phyloP scores from a whole-genome alignment of 2,113 vertebrate species.

The Onychorhynchus coronatus region DNA sequence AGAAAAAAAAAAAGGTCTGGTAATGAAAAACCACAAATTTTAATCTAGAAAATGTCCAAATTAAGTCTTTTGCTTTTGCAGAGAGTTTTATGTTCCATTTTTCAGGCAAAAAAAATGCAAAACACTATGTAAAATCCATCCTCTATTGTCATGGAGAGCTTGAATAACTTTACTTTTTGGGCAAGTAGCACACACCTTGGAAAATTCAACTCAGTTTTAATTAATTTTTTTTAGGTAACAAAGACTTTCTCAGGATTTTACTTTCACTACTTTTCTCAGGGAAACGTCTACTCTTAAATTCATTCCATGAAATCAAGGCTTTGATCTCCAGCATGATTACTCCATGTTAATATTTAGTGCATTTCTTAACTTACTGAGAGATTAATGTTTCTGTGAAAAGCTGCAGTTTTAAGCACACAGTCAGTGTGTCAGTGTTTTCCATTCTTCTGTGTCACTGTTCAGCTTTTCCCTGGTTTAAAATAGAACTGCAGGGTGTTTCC shows the following conservation, averaged over 20 bases:
- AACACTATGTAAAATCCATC: fast-evolving
- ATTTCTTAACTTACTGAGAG: not conserved
- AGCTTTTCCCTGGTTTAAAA: not conserved
- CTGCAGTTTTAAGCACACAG: not conserved
- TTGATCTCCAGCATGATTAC: not conserved
- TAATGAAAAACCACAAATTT: not conserved
- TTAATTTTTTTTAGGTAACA: fast-evolving
- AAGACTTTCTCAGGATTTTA: not conserved
- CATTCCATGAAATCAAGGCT: not conserved
- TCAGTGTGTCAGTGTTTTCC: not conserved
- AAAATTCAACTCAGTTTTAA: not conserved
- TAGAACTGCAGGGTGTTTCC: not conserved
- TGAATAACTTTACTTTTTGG: not conserved
- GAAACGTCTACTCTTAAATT: not conserved
- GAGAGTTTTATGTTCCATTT: not conserved
- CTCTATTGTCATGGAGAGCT: not conserved
- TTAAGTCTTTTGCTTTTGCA: not conserved
- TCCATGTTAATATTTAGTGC: not conserved
- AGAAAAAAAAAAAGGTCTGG: not conserved
- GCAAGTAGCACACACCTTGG: not conserved
- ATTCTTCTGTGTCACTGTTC: not conserved
- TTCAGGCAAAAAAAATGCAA: not conserved
- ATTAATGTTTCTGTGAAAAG: not conserved
- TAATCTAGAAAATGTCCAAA: not conserved
- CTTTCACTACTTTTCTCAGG: not conserved